Evolutionary conservation across 2,797 vertebrate genomes (phyloP).

Genomic region (Hapalemur alaotrensis): DNA sequence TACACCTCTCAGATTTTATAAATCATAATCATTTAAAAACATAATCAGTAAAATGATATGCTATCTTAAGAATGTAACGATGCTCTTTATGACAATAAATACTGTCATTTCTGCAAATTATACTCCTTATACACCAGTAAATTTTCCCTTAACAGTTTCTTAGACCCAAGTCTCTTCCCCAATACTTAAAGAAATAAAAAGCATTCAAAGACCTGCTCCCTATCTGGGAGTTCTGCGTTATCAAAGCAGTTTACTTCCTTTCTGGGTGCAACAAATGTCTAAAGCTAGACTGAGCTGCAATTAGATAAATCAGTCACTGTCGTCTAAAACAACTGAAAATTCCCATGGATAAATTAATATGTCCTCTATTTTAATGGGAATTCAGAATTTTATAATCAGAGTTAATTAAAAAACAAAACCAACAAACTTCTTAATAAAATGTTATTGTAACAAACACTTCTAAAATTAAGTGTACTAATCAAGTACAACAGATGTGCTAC

Average conservation of each 20-base stretch:
- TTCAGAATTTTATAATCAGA: constrained; percentile 46
- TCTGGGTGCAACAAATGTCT: not conserved
- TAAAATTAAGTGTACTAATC: not conserved
- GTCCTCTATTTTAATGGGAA: not conserved
- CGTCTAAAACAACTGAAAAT: not conserved
- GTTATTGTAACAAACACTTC: not conserved
- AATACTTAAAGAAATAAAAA: not conserved
- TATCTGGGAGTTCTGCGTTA: not conserved
- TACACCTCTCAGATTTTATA: not conserved
- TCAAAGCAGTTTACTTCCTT: not conserved
- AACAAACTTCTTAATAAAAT: not conserved
- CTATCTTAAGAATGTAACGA: not conserved
- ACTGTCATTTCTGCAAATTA: not conserved
- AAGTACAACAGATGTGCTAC: not conserved
- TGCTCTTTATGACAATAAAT: not conserved
- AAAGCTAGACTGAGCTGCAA: not conserved
- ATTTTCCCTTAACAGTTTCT: not conserved
- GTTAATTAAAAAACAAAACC: constrained; percentile 28
- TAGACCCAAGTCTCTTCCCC: not conserved
- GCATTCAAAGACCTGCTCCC: not conserved
- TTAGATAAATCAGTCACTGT: not conserved
- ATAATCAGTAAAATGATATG: not conserved
- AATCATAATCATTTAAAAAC: constrained; percentile 17
- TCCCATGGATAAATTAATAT: not conserved
- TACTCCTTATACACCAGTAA: not conserved